Conservation (phyloP, 2,113 vertebrate species). For the Protobothrops mucrosquamatus region DNA sequence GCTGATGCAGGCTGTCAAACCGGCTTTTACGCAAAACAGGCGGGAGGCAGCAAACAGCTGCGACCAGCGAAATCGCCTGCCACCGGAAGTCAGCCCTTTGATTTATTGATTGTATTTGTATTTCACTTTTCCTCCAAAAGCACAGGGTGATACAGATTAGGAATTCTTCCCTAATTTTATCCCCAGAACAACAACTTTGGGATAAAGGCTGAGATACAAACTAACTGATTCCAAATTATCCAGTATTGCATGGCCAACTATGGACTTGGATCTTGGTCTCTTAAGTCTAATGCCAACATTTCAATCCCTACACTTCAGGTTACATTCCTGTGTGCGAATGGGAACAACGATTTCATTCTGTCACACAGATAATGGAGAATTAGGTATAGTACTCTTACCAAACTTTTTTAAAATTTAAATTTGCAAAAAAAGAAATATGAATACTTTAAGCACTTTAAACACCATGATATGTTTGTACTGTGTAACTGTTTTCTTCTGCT, state of each 20-base stretch:
- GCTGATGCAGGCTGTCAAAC: no score
- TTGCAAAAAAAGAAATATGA: background rate
- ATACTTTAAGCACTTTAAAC: background rate
- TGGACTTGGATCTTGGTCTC: background rate
- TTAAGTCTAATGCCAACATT: background rate
- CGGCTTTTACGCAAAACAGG: no score
- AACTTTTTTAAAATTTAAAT: background rate
- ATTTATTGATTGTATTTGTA: background rate
- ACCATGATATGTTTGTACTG: background rate
- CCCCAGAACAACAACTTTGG: background rate
- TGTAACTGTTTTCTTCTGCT: background rate
- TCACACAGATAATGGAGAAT: background rate
- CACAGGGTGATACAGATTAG: background rate
- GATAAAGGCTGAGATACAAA: background rate
- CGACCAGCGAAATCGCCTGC: no score
- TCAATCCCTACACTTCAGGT: background rate
- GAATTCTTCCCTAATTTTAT: background rate
- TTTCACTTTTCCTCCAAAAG: background rate
- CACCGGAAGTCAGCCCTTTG: no score
- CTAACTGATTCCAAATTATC: background rate
- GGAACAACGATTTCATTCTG: background rate
- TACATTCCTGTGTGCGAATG: background rate
- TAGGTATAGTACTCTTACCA: background rate
- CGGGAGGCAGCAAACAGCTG: no score
- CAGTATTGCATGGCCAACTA: background rate